phyloP scores from a whole-genome alignment of 2,888 invertebrate species.

The Andricus curvator region DNA sequence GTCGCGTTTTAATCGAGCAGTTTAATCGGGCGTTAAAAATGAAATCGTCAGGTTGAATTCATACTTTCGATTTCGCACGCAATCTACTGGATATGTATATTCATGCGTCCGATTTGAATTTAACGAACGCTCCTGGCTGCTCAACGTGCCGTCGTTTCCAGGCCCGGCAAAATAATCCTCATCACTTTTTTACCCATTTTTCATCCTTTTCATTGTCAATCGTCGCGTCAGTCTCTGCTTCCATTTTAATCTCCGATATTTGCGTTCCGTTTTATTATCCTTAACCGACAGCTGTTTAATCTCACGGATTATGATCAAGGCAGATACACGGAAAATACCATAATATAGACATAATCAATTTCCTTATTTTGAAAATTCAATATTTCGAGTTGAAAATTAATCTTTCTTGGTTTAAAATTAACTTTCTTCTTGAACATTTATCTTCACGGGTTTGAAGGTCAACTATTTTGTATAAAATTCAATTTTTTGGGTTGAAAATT shows the following conservation, averaged over 20 bases:
- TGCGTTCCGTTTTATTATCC: background rate
- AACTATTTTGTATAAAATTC: no score
- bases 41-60: slow-evolving; percentile 41
- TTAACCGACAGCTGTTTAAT: background rate
- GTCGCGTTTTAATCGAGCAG: slow-evolving; percentile 13
- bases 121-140: slow-evolving; percentile 15
- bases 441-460: no score
- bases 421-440: no score
- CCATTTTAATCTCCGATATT: slow-evolving; percentile 12
- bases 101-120: slow-evolving; percentile 42
- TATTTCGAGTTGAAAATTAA: no score
- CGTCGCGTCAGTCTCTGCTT: background rate
- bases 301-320: background rate
- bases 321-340: background rate
- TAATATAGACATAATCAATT: background rate
- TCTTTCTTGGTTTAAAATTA: no score
- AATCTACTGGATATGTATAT: slow-evolving; percentile 42
- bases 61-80: slow-evolving; percentile 49
- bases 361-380: no score
- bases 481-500: no score
- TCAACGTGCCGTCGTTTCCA: slow-evolving; percentile 9
- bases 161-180: slow-evolving; percentile 8
- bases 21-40: slow-evolving; percentile 38
- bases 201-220: slow-evolving; percentile 9
- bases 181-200: slow-evolving; percentile 10